These are phyloP conservation scores for Pangasius sanitwongsei DNA, from an alignment of 2,797 vertebrate species.

Conservation along the genomic window DNA sequence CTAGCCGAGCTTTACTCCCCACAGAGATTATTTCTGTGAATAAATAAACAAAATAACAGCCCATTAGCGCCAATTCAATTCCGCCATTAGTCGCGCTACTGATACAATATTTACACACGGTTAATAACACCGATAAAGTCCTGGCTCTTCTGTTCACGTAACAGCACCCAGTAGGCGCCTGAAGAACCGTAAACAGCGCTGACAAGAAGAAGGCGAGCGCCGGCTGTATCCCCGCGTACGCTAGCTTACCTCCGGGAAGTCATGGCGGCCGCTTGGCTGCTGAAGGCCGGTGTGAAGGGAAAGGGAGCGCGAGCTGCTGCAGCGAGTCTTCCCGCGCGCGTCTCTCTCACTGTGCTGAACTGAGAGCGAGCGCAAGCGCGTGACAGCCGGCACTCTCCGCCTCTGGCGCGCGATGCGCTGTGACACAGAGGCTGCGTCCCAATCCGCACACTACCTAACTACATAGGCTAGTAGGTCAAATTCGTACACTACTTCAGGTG, in stretches of 20 bases:
- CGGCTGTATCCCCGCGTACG: background rate
- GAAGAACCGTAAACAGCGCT: background rate
- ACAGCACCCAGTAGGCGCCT: no score
- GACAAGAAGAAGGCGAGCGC: background rate
- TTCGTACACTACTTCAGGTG: background rate
- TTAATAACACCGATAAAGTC: background rate
- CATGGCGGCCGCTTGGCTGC: constrained; percentile 74
- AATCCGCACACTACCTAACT: constrained; percentile 8
- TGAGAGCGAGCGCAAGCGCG: constrained; percentile 36
- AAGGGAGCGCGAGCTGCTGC: constrained; percentile 42
- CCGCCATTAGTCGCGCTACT: background rate
- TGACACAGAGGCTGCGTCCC: constrained; percentile 31
- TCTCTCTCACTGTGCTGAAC: constrained; percentile 22
- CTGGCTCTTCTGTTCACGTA: background rate
- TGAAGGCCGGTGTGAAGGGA: constrained; percentile 63
- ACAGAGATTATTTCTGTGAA: background rate
- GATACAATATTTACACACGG: background rate
- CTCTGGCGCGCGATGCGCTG: constrained; percentile 30
- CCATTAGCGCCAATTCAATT: background rate
- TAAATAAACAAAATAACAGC: background rate
- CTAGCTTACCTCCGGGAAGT: constrained; percentile 84
- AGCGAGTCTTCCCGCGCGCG: constrained; percentile 18
- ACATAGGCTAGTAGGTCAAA: background rate
- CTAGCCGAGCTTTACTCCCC: background rate
- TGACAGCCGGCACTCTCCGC: constrained; percentile 34